A percentile compares a stretch with the other conserved stretches of the same genome.
Conservation (phyloP, 2,797 vertebrate genomes). For the Anguilla anguilla region DNA sequence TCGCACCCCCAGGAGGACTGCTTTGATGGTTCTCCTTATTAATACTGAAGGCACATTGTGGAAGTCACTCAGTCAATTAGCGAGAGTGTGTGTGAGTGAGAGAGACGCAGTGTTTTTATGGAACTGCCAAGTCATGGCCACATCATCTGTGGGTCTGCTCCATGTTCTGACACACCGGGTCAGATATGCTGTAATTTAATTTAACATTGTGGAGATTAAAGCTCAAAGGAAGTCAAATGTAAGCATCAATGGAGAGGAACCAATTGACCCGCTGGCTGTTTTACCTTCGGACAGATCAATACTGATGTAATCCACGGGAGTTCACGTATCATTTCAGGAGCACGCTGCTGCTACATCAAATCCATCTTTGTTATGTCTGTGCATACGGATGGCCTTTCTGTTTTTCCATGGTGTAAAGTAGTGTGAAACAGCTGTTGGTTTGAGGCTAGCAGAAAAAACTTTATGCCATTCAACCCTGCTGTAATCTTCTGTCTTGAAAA, state of each 20-base stretch:
- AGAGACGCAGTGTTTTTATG: not conserved
- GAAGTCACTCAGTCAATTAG: not conserved
- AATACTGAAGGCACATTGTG: not conserved
- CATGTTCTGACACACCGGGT: not conserved
- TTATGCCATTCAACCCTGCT: not conserved
- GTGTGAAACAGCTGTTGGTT: not conserved
- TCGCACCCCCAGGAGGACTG: not conserved
- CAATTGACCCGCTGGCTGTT: constrained; percentile 69
- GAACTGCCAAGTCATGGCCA: not conserved
- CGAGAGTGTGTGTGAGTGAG: not conserved
- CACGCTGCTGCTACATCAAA: not conserved
- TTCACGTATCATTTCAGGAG: not conserved
- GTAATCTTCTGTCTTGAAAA: not conserved
- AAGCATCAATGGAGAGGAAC: constrained; percentile 63
- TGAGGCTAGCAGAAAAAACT: not conserved
- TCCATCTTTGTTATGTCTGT: not conserved
- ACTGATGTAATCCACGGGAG: constrained; percentile 59
- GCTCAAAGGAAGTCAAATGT: constrained; percentile 62
- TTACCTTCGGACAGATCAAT: constrained; percentile 61
- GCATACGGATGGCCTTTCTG: not conserved
- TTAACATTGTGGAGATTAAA: constrained; percentile 57
- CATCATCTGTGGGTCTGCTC: not conserved
- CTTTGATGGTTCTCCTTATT: constrained; percentile 1
- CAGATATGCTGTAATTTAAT: constrained; percentile 4
- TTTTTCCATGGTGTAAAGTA: not conserved